phyloP scores from a whole-genome alignment of 2,113 vertebrate genomes.

The Crotophaga sulcirostris region DNA sequence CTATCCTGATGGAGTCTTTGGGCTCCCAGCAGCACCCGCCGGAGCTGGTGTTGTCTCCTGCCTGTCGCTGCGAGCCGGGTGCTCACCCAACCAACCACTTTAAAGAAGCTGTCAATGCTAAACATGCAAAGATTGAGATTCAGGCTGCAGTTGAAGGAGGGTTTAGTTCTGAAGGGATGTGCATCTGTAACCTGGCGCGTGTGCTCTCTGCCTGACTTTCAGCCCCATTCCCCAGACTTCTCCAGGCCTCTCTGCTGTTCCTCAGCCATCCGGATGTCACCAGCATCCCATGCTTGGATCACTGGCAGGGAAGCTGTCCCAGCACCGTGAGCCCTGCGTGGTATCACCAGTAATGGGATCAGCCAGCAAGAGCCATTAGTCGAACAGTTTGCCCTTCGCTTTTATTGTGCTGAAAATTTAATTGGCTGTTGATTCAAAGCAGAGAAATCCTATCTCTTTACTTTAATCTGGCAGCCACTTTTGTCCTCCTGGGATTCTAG shows the following conservation, averaged over 20 bases:
- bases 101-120: too few relatives aligned
- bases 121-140: background rate
- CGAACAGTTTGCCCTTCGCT: conserved; percentile 1
- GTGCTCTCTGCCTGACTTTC: conserved; percentile 21
- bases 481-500: background rate
- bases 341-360: background rate
- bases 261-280: conserved; percentile 31
- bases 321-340: background rate
- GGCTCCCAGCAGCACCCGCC: background rate
- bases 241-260: conserved; percentile 23
- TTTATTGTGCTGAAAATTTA: conserved; percentile 7
- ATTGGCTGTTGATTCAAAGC: conserved; percentile 26
- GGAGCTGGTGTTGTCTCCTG: background rate
- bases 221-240: conserved; percentile 28
- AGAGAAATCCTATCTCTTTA: background rate
- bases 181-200: background rate
- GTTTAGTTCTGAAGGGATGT: conserved; percentile 21
- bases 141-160: conserved; percentile 22
- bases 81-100: fast-evolving
- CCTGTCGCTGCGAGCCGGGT: background rate
- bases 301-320: conserved; percentile 29
- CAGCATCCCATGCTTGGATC: background rate
- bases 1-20: fast-evolving
- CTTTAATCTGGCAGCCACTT: background rate
- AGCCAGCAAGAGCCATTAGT: conserved; percentile 20